A percentile compares a stretch with the other conserved stretches of the same genome.
Evolutionary conservation across 1,140 invertebrate species (phyloP).

Genomic region (Armadillidium nasatum): DNA sequence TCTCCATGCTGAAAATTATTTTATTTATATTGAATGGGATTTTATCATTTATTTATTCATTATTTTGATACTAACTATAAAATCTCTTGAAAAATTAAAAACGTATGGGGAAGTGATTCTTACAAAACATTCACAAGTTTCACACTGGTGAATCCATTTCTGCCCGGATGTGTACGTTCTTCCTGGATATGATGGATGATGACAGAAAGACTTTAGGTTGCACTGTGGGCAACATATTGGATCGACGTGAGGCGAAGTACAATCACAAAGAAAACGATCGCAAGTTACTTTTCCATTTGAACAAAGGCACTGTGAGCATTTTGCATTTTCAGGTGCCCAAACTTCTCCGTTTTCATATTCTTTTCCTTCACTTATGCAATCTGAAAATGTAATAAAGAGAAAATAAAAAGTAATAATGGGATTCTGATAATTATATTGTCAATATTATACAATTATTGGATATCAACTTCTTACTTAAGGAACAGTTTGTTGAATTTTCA

Average conservation of each 20-base stretch:
- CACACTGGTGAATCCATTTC: slow-evolving; percentile 81
- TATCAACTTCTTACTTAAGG: slow-evolving; percentile 53
- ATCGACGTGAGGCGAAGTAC: slow-evolving; percentile 50
- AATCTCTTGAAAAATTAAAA: not conserved
- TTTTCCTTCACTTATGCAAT: slow-evolving; percentile 59
- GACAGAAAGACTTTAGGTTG: slow-evolving; percentile 59
- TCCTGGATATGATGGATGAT: slow-evolving; percentile 70
- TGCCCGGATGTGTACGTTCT: slow-evolving; percentile 71
- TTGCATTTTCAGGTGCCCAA: slow-evolving; percentile 53
- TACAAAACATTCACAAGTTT: slow-evolving; percentile 82
- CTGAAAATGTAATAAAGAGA: slow-evolving; percentile 48
- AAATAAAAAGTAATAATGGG: too few relatives aligned
- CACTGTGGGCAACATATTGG: slow-evolving; percentile 66
- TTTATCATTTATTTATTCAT: not conserved
- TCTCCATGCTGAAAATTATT: slow-evolving; percentile 67
- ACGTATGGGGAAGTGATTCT: slow-evolving; percentile 44
- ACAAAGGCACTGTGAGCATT: slow-evolving; percentile 61
- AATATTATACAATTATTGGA: too few relatives aligned
- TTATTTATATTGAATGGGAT: slow-evolving; percentile 10
- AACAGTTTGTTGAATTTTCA: slow-evolving; percentile 53
- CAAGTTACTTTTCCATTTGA: slow-evolving; percentile 62
- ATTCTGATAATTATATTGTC: too few relatives aligned
- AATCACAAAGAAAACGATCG: slow-evolving; percentile 59
- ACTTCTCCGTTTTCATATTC: slow-evolving; percentile 58
- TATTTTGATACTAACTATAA: not conserved